Conservation (phyloP, 2,113 vertebrate genomes). For the Microcebus lehilahytsara region DNA sequence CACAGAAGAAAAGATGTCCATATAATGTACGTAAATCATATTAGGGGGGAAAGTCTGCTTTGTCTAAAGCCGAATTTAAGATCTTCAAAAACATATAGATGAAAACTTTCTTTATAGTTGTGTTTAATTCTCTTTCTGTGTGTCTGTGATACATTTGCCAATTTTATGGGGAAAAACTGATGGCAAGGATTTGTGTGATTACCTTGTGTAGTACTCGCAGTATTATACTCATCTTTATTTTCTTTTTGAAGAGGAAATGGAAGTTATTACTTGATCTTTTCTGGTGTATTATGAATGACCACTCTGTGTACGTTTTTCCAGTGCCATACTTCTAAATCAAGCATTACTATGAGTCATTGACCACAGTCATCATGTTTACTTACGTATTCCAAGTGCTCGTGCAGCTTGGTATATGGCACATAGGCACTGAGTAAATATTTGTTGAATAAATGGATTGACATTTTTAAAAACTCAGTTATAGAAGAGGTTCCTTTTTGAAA, state of each 20-base stretch:
- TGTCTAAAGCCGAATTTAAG: neutral
- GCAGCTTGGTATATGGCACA: neutral
- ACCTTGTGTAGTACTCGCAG: neutral
- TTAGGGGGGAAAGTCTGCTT: neutral
- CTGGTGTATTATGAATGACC: neutral
- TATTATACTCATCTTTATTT: neutral
- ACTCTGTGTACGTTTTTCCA: neutral
- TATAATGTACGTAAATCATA: neutral
- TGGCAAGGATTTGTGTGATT: too few species aligned
- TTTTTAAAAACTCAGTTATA: conserved; percentile 64
- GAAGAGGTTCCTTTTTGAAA: conserved; percentile 40
- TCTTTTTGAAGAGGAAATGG: conserved; percentile 13
- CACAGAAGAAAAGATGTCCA: neutral
- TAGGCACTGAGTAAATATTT: conserved; percentile 53
- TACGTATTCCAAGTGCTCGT: neutral
- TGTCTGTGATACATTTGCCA: neutral
- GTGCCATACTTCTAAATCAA: conserved; percentile 16
- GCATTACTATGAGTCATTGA: conserved; percentile 24
- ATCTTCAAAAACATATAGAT: neutral
- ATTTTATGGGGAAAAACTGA: neutral
- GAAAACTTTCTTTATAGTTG: neutral
- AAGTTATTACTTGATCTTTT: neutral
- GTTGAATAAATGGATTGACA: conserved; percentile 59
- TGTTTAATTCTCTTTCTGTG: neutral
- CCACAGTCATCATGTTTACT: conserved; percentile 40